Evolutionary conservation across 2,113 vertebrate species (phyloP), one percentile per base, ranked within the genome.

Genomic region (Grus americana): DNA sequence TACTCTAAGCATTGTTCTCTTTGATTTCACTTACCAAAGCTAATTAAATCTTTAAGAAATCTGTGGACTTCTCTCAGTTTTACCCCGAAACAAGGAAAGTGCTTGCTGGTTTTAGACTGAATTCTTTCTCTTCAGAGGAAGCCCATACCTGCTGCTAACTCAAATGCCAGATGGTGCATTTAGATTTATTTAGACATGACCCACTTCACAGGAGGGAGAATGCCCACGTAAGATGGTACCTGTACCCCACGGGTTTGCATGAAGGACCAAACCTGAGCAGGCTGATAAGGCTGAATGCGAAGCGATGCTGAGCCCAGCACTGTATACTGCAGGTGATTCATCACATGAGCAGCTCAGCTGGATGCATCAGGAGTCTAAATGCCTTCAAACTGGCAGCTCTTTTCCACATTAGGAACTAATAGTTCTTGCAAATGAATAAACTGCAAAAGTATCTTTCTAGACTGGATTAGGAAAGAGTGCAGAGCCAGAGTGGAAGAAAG

Each of bases 101-200:
- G 13, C 10, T 94, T 78, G 22, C 32, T 81, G 29, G 2, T 90
- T 94, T 74, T 47, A 36, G 47, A 74, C 47, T 27, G 32, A 76
- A 75, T 70, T 86, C 50, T 86, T 86, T 61, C 65, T 34, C 57
- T 47, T 49, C 67, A 54, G 82, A 80, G 44, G 40, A 81, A 87
- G 68, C 83, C 90, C 79, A 20, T 49, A 80, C 23, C 65, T 88
- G 76, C 90, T 90, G 67, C 52, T 94, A 73, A 79, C 52, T 72
- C 58, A 21, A 49, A 83, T 58, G 74, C 78, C 90, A 95, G 78
- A 61, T 72, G 82, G 94, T 63, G 59, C 59, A 10, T 70, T 88
- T 87, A 90, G 88, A 89, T 87, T 89, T 76, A 66, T 95, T 97
- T 89, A 95, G 93, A 76, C 52, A 70, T 19, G 79, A 89, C 74